Evolutionary conservation across 2,113 vertebrate genomes (phyloP), one percentile per base, ranked within the genome.

Genomic region (Tupaia chinensis): DNA sequence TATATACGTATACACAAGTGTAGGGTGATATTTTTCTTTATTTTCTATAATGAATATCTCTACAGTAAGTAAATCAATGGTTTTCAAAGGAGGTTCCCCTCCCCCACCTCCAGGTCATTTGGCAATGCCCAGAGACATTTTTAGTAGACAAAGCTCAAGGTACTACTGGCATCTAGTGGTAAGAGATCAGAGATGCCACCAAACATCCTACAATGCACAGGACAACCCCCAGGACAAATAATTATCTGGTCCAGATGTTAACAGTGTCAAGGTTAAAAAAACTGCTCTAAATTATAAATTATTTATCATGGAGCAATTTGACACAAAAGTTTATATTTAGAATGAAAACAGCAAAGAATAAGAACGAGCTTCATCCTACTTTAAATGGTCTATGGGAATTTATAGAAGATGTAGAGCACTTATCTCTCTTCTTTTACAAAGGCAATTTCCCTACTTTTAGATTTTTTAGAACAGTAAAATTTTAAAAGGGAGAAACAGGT

Each of bases 41-140:
- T 63, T 87, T 91, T 95, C 56, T 88, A 78, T 73, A 82, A 85
- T 53, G 32, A 97, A 69, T 80, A 89, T n/a, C n/a, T n/a, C n/a
- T n/a, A n/a, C n/a, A n/a, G n/a, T n/a, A n/a, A n/a, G n/a, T 70
- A 84, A 91, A 77, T 83, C 72, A 56, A 10, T 29, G 76, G 77
- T 86, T 78, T n/a, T 81, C 53, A 58, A 11, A 34, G 44, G 44
- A 44, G 44, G 44, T 53, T 2, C 44, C 20, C 27, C 19, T 34
- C 20, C 20, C 32, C 15, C 29, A 13, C 12, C 53, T 22, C 6
- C 27, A 10, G n/a, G 16, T 69, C 3, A 81, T 22, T 6, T 80
- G 54, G 44, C 68, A 70, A 84, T 29, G n/a, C 60, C 53, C 61
- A 9, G 34, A 60, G 22, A 68, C 19, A 85, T 17, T 85, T 66